Evolutionary conservation across 2,888 invertebrate genomes (phyloP), one percentile per base, ranked within the genome.

Genomic region (Loripinus fragilis): DNA sequence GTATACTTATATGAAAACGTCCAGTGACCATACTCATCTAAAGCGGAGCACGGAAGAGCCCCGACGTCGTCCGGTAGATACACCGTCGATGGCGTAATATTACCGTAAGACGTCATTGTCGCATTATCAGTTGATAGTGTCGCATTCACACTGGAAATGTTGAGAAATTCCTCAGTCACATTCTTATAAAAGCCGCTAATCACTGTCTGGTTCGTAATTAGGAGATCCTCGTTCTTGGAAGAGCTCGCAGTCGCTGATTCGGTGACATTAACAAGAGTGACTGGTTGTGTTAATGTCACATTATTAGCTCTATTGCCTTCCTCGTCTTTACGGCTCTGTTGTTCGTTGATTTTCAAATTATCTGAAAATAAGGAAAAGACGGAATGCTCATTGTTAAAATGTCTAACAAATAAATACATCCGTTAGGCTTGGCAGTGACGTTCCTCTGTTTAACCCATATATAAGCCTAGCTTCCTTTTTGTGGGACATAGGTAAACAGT

Each of bases 1-100:
- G 78, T 67, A 30, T 80, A 85, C 25, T 74, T 85, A 64, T 73
- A 78, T 15, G 42, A 50, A 28, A 80, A 72, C 28, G 70, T 73
- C 55, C 65, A 67, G 7, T 42, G 33, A 0, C 69, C 69, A 28
- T 50, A 72, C 15, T 76, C 76, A 15, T 42, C 15, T n/a, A 79
- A 64, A 0, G 71, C 45, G 15, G 45, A n/a, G 60, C 79, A 79
- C 1, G 52, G 48, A 0, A 52, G 30, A 10, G 35, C 35, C 15
- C n/a, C 48, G 23, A 66, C 17, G 33, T 66, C 71, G 25, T 55
- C 20, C 23, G 71, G 71, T 23, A 64, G 41, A 5, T 60, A 2
- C 41, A 50, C n/a, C 35, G n/a, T 12, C 5, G 50, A 28, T 23
- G 2, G 17, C 20, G 41, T 67, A 35, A 28, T 41, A 42, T 38